Evolutionary conservation across 1,140 invertebrate genomes (phyloP), one percentile per base, ranked within the genome.

Genomic region (Caerostris darwini): DNA sequence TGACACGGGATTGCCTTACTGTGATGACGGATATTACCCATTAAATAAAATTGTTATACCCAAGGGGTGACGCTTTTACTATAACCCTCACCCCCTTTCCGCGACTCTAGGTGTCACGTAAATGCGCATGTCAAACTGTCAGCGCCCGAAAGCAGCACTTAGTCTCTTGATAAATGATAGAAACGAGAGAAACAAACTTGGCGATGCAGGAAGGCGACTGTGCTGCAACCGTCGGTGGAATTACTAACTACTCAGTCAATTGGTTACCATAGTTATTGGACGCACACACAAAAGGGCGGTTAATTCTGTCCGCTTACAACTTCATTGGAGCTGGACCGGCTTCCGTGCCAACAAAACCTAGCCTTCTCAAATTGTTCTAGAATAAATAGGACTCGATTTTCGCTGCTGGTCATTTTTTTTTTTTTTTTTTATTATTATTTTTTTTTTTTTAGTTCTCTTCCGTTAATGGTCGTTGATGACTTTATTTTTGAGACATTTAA

Each of bases 251-350:
- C 91, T 87, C 82, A 5, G 17, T 71, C 91, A 93, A 93, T 87
- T 59, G 82, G 91, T 93, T 93, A 69, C 91, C 91, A 93, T 93
- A 93, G 91, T 93, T 93, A 93, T 93, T 54, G 34, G 67, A 87
- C 12, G 61, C 91, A 93, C 83, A 93, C 91, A 93, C 34, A 34
- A 34, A 34, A 93, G 87, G 53, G 57, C 61, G 64, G 64, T 71
- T 93, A 87, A 93, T 87, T 93, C 58, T 59, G 19, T 54, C 19
- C 83, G n/a, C 50, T 93, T 67, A 93, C 91, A 93, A 93, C 91
- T 93, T 93, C 91, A 93, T 93, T 64, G 91, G 82, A 6, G 50
- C 34, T 34, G 34, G 34, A 54, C 34, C 6, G 54, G 90, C 54
- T 86, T 93, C 69, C 91, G 91, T 93, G 91, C 61, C 10, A 19